Percentiles rank a stretch among this genome's conserved stretches.
phyloP scores from a whole-genome alignment of 2,797 vertebrate genomes.

The Pangasius mekongensis region DNA sequence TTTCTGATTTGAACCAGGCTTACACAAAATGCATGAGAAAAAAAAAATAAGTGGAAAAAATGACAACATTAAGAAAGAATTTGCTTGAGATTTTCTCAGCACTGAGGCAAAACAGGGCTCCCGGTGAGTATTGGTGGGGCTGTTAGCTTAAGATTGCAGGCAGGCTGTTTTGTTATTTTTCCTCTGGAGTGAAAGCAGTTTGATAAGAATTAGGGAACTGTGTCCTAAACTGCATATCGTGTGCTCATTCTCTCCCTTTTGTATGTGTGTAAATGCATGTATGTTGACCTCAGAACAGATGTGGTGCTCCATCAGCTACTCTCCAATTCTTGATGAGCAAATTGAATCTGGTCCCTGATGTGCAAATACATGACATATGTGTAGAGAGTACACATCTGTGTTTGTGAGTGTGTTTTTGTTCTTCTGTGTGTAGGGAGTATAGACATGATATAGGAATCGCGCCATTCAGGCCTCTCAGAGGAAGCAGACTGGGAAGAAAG shows the following conservation, averaged over 20 bases:
- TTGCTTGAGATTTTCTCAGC: conserved; percentile 50
- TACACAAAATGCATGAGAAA: conserved; percentile 41
- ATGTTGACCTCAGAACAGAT: conserved; percentile 39
- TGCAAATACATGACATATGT: conserved; percentile 1
- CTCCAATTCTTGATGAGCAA: conserved; percentile 24
- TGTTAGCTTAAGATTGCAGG: conserved; percentile 43
- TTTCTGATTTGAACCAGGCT: conserved; percentile 42
- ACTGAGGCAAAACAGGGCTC: conserved; percentile 18
- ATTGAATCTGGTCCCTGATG: conserved; percentile 33
- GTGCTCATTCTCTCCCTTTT: not conserved
- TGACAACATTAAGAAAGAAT: conserved; percentile 61
- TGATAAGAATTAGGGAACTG: conserved; percentile 24
- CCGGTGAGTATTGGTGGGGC: conserved; percentile 22
- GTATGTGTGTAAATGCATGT: conserved; percentile 13
- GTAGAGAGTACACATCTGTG: conserved; percentile 36
- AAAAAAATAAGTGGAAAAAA: conserved; percentile 51
- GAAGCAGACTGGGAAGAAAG: conserved; percentile 22
- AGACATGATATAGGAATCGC: not conserved
- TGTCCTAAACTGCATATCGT: conserved; percentile 1
- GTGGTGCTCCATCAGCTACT: conserved; percentile 34
- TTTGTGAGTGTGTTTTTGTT: not conserved
- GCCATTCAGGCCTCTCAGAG: conserved; percentile 6
- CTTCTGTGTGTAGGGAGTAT: not conserved
- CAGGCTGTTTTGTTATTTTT: conserved; percentile 38
- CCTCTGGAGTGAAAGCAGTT: conserved; percentile 33